Evolutionary conservation across 2,888 invertebrate genomes (phyloP), one percentile per base, ranked within the genome.

Genomic region (Eilema sororculum): DNA sequence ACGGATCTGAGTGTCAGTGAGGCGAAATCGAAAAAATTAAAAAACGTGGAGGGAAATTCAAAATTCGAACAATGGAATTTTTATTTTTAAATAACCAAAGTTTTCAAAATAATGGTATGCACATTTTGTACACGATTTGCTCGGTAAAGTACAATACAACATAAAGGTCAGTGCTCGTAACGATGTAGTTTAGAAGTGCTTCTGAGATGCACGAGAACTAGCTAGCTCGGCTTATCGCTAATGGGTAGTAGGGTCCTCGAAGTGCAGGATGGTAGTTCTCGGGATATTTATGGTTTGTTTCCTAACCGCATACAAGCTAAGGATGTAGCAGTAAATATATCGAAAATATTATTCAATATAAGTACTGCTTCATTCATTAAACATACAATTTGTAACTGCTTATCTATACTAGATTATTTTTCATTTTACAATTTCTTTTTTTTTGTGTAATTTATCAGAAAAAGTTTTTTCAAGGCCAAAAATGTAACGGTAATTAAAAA

Each of bases 241-340:
- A 52, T 52, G 52, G 52, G 52, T 52, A 52, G 52, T 52, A n/a
- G 6, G n/a, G 52, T n/a, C n/a, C n/a, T 52, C 52, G 52, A 52
- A 52, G 52, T 52, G 52, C 25, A 58, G 58, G 1, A 5, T 25
- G 24, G 25, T 58, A 58, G 58, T 58, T 58, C 25, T 58, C 58
- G 58, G 58, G 52, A n/a, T 52, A 52, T 52, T 52, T 25, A 67
- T 61, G 46, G 30, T 52, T 52, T 52, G 52, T 52, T 52, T n/a
- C 46, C n/a, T 20, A n/a, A 52, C 52, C 20, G 9, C 52, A 52
- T 52, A n/a, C 52, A 52, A n/a, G 52, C 9, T 9, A n/a, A 20
- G 46, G 46, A 46, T 46, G 5, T 41, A 46, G 5, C 16, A 16
- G 16, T 41, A 46, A 46, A 46, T 46, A 20, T 20, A 52, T n/a